These are phyloP conservation scores for Parazoanthus atlanticus DNA, from an alignment of 92 coral and sea anemone species.

Conservation along the genomic window DNA sequence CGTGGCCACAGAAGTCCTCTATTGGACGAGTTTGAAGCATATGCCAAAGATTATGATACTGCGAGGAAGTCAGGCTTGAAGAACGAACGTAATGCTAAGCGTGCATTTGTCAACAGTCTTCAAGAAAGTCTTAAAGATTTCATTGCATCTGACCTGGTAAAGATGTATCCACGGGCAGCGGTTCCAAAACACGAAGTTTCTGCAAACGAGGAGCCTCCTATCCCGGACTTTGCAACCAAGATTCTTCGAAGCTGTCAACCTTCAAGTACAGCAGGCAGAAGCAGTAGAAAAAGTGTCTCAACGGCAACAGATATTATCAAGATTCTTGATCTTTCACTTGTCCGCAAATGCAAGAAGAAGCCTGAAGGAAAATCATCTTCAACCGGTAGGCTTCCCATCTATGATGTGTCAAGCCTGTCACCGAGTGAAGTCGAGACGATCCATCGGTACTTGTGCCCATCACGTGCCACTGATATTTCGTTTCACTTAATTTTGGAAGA, in stretches of 20 bases:
- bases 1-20: constrained; percentile 30
- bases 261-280: not conserved
- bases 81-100: not conserved
- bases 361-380: not conserved
- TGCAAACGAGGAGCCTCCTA: not conserved
- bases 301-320: constrained; percentile 4
- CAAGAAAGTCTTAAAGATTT: not conserved
- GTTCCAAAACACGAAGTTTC: not conserved
- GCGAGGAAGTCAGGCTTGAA: not conserved
- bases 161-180: not conserved
- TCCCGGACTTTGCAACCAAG: not conserved
- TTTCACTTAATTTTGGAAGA: constrained; percentile 13
- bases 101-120: not conserved
- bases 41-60: constrained; percentile 9
- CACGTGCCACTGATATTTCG: not conserved
- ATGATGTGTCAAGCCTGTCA: constrained; percentile 35
- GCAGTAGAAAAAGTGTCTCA: not conserved
- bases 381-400: not conserved
- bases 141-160: not conserved
- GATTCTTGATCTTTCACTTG: constrained; percentile 20
- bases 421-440: not conserved
- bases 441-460: constrained; percentile 1
- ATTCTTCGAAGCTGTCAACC: not conserved
- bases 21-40: constrained; percentile 15
- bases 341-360: not conserved